A percentile compares a stretch with the other conserved stretches of the same genome.
These are phyloP conservation scores for Microcebus murinus DNA, from an alignment of 2,113 vertebrate genomes.

Conservation along the genomic window DNA sequence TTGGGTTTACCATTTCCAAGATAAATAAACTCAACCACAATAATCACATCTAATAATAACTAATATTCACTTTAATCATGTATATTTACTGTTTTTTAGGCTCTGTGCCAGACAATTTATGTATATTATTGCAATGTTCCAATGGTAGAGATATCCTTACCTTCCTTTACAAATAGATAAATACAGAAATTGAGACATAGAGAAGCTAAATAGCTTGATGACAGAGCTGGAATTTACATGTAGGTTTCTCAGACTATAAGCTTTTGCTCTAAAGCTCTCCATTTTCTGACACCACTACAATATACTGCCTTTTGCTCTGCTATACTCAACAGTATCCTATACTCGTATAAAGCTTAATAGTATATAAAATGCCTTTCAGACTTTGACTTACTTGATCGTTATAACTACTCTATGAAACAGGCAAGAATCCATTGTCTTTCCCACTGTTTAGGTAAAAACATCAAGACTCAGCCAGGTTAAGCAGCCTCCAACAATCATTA, in stretches of 20 bases:
- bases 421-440: not conserved
- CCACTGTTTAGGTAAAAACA: not conserved
- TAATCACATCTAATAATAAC: not conserved
- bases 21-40: not conserved
- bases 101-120: not conserved
- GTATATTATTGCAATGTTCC: not conserved
- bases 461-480: not conserved
- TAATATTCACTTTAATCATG: conserved; percentile 20
- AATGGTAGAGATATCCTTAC: not conserved
- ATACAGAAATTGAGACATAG: not conserved
- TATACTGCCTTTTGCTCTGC: not conserved
- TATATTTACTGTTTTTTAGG: not conserved
- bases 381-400: not conserved
- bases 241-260: not conserved
- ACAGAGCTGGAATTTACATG: not conserved
- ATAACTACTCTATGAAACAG: not conserved
- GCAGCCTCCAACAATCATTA: not conserved
- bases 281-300: not conserved
- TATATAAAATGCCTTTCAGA: conserved; percentile 8
- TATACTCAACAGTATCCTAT: not conserved
- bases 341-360: not conserved
- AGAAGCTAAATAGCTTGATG: not conserved
- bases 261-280: not conserved
- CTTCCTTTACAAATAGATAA: conserved; percentile 36
- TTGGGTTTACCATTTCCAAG: not conserved